Evolutionary conservation across 2,888 invertebrate genomes (phyloP), one percentile per base, ranked within the genome.

Genomic region (Ectemnius lituratus): DNA sequence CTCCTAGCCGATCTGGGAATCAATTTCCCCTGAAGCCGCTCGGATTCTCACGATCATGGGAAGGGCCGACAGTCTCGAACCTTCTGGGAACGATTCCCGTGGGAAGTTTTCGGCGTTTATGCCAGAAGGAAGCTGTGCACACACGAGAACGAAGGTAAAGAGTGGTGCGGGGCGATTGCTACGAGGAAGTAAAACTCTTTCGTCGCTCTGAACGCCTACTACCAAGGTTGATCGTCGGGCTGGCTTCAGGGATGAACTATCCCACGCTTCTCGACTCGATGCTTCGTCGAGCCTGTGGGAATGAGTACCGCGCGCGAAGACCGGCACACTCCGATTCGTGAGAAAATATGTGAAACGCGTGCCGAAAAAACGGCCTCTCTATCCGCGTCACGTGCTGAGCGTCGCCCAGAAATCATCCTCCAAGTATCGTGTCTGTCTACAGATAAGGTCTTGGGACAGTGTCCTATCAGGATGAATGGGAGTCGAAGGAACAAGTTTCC

Each of bases 1-100:
- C 88, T 87, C 88, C 89, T 88, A 86, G 83, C 89, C 87, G 79
- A 83, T 82, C 88, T 88, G 89, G 88, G 88, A 89, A 89, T 89
- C 85, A 73, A 79, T 89, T 89, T 88, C 88, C 87, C 87, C 86
- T 83, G 84, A 87, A 88, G 88, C 86, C 85, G 84, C 83, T 77
- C 84, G 85, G 83, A 87, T 90, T 88, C 89, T 87, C 88, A 88
- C 89, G 87, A 85, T 84, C 82, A 78, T 76, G 76, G 70, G 71
- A 76, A 79, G 57, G 18, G 45, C 11, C 27, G 16, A 20, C 46
- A 6, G 2, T 47, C 47, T 47, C 47, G 52, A 6, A 52, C 52
- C 5, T 59, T 52, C 68, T 79, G 75, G 78, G 78, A 79, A 75
- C 60, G 49, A 61, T 72, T 84, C 82, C 82, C 82, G 80, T 82